These are phyloP conservation scores for Caenorhabditis imperialis DNA, from an alignment of 2,888 invertebrate species.

Conservation along the genomic window DNA sequence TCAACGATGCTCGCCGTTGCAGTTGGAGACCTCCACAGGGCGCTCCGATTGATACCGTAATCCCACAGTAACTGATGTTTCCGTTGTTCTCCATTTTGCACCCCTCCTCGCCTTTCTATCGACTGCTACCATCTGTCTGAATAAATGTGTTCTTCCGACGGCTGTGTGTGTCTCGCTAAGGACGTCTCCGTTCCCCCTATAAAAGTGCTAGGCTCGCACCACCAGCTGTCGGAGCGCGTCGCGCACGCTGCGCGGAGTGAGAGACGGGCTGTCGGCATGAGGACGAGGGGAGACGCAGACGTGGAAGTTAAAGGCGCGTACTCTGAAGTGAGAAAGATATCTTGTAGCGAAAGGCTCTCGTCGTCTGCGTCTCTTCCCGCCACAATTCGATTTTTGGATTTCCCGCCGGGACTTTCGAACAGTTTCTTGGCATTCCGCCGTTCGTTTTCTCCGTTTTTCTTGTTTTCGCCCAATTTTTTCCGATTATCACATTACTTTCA, in stretches of 20 bases:
- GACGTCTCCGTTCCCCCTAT: constrained; percentile 9
- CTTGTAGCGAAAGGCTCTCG: constrained; percentile 26
- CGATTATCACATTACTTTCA: no score
- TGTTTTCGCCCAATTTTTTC: neutral
- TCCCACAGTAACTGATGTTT: constrained; percentile 24
- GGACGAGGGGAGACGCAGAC: constrained; percentile 26
- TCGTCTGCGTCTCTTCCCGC: constrained; percentile 9
- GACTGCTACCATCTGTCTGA: no score
- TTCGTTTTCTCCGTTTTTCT: neutral
- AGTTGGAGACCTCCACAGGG: constrained; percentile 56
- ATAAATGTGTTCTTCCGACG: no score
- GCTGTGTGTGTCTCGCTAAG: no score
- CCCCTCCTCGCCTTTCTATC: no score
- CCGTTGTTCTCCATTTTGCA: neutral
- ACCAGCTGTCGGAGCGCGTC: constrained; percentile 9
- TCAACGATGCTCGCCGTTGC: constrained; percentile 57
- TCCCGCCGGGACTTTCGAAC: constrained; percentile 42
- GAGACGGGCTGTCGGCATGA: constrained; percentile 3
- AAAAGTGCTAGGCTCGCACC: constrained; percentile 1
- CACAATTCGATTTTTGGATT: constrained; percentile 50
- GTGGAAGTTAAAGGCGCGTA: constrained; percentile 31
- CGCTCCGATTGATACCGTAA: constrained; percentile 8
- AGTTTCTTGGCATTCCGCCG: constrained; percentile 6
- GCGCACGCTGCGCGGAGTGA: constrained; percentile 16
- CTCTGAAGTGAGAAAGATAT: constrained; percentile 10